A percentile compares a stretch with the other conserved stretches of the same genome.
These are phyloP conservation scores for Sphenodon punctatus DNA, from an alignment of 2,797 vertebrate species.

Conservation along the genomic window DNA sequence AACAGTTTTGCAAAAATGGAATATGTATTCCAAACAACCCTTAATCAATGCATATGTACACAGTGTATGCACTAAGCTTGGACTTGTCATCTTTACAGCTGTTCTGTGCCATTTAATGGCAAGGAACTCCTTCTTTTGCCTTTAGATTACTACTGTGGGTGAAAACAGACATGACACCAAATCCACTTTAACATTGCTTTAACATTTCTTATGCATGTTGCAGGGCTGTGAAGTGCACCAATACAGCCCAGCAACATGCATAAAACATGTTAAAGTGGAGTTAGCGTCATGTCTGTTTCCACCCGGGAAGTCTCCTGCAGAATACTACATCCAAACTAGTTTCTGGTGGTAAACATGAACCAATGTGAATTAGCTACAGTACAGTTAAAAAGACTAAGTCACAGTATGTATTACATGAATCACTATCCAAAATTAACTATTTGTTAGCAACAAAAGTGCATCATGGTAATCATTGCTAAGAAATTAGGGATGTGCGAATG, in stretches of 20 bases:
- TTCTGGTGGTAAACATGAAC: not conserved
- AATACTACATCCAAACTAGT: not conserved
- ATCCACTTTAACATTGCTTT: too few species aligned
- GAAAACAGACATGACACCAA: too few species aligned
- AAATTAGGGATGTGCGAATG: too few species aligned
- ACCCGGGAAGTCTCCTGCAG: not conserved
- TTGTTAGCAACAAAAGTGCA: not conserved
- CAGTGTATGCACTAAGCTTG: too few species aligned
- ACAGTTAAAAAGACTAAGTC: too few species aligned
- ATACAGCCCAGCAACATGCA: too few species aligned
- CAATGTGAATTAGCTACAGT: not conserved
- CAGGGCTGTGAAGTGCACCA: too few species aligned
- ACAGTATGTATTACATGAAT: not conserved
- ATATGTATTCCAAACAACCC: too few species aligned
- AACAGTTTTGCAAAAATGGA: too few species aligned
- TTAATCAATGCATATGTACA: too few species aligned
- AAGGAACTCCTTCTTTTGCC: not conserved
- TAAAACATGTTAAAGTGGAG: too few species aligned
- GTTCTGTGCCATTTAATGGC: not conserved
- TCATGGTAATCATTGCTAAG: not conserved
- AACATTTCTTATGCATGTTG: not conserved
- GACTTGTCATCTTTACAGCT: not conserved
- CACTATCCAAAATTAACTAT: not conserved
- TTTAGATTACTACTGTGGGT: fast-evolving
- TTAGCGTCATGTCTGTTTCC: too few species aligned